Evolutionary conservation across 2,797 vertebrate genomes (phyloP).

Genomic region (Epinephelus malabaricus): DNA sequence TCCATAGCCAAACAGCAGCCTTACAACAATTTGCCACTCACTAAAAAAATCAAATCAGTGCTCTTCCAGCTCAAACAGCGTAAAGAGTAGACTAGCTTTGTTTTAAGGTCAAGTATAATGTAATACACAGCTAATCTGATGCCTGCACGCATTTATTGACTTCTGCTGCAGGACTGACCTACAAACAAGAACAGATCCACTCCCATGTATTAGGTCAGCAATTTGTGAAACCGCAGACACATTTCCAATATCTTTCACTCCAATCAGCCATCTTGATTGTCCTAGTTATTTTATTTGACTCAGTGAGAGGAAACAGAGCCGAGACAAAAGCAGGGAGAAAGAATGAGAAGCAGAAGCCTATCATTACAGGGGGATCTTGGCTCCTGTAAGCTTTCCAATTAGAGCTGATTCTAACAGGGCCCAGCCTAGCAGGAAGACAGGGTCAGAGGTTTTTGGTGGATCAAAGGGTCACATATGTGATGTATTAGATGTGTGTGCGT

Average conservation of each 20-base stretch:
- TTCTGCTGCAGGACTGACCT: slow-evolving; percentile 75
- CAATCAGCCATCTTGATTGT: slow-evolving; percentile 79
- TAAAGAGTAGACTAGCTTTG: slow-evolving; percentile 49
- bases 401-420: slow-evolving; percentile 69
- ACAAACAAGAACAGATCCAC: slow-evolving; percentile 75
- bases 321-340: slow-evolving; percentile 55
- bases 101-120: slow-evolving; percentile 76
- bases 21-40: slow-evolving; percentile 54
- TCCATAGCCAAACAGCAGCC: slow-evolving; percentile 12
- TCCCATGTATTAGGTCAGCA: slow-evolving; percentile 78
- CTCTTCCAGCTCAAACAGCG: slow-evolving; percentile 36
- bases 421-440: slow-evolving; percentile 64
- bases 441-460: slow-evolving; percentile 59
- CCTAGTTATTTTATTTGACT: slow-evolving; percentile 78
- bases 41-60: slow-evolving; percentile 36
- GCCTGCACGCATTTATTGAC: slow-evolving; percentile 62
- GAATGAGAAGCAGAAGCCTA: slow-evolving; percentile 56
- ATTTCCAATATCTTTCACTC: slow-evolving; percentile 80
- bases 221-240: slow-evolving; percentile 79
- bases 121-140: slow-evolving; percentile 74
- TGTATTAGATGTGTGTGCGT: slow-evolving; percentile 28
- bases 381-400: slow-evolving; percentile 71
- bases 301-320: slow-evolving; percentile 41
- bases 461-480: slow-evolving; percentile 66
- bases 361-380: slow-evolving; percentile 71